phyloP scores from a whole-genome alignment of 2,888 invertebrate species.

The Nemurella pictetii region DNA sequence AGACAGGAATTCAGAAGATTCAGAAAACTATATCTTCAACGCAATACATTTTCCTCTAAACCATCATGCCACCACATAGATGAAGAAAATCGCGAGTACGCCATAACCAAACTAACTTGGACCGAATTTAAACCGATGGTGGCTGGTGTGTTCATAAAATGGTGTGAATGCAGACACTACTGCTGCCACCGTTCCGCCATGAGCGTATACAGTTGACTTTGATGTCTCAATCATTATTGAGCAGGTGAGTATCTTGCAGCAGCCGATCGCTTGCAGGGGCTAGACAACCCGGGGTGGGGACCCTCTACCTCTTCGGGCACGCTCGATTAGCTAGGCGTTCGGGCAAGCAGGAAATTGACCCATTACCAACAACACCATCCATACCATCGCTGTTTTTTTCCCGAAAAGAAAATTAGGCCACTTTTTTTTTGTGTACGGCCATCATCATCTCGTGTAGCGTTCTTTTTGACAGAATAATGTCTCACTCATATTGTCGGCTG shows the following conservation, averaged over 20 bases:
- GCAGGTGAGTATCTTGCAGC: conserved; percentile 1
- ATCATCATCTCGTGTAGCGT: neutral
- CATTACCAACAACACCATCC: neutral
- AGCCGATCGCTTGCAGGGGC: too few species aligned
- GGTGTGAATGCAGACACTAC: too few species aligned
- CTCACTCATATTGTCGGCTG: neutral
- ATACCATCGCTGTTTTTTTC: neutral
- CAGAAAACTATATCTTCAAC: too few species aligned
- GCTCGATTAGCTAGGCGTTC: neutral
- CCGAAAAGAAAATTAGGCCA: neutral
- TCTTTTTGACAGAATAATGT: neutral
- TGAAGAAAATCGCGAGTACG: too few species aligned
- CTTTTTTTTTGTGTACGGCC: neutral
- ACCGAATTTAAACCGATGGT: too few species aligned
- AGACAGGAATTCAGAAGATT: too few species aligned
- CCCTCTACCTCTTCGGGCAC: neutral
- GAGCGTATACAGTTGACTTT: too few species aligned
- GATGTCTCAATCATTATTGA: conserved; percentile 8
- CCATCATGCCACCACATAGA: too few species aligned
- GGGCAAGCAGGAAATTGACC: neutral
- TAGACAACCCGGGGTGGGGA: neutral
- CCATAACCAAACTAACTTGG: too few species aligned
- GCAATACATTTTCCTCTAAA: too few species aligned
- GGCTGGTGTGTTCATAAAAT: too few species aligned
- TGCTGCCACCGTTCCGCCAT: too few species aligned